phyloP scores from a whole-genome alignment of 30 jellyfish, hydroid and myxozoan genomes.

The Hydractinia echinata region DNA sequence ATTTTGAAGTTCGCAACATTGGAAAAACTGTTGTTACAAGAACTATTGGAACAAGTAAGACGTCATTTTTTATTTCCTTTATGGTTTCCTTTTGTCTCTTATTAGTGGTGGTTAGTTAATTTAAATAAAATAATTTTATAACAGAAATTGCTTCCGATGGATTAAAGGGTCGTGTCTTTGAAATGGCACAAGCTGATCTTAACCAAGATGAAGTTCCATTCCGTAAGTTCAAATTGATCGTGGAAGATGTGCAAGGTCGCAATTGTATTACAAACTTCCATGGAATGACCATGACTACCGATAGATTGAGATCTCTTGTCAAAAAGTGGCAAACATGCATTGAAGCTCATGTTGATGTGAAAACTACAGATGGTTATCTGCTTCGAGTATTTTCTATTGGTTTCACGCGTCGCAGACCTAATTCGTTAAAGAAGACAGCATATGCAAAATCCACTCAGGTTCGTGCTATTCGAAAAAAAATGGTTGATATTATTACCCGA shows the following conservation, averaged over 20 bases:
- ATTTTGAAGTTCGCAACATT: conserved; percentile 62
- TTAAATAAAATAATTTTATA: background rate
- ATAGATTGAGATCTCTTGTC: conserved; percentile 84
- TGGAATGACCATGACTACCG: conserved; percentile 97
- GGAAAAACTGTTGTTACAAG: conserved; percentile 97
- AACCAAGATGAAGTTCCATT: conserved; percentile 81
- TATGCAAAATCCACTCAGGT: conserved; percentile 91
- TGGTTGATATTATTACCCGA: conserved; percentile 84
- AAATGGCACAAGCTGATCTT: conserved; percentile 89
- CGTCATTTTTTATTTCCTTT: background rate
- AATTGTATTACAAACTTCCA: conserved; percentile 92
- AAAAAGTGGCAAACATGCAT: conserved; percentile 93
- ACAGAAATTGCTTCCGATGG: conserved; percentile 97
- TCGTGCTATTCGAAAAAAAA: conserved; percentile 79
- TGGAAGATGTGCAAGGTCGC: conserved; percentile 96
- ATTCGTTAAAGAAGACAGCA: conserved; percentile 65
- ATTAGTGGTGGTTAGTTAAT: background rate
- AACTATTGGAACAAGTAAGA: conserved; percentile 94
- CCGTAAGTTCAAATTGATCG: conserved; percentile 89
- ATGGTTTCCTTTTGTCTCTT: background rate
- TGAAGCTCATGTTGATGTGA: conserved; percentile 98
- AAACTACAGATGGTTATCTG: conserved; percentile 94
- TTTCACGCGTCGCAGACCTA: conserved; percentile 63
- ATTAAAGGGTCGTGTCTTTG: conserved; percentile 95
- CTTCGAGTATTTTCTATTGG: conserved; percentile 89